Percentiles rank a stretch among this genome's conserved stretches.
phyloP scores from a whole-genome alignment of 1,140 invertebrate genomes.

The Aphis craccivora region DNA sequence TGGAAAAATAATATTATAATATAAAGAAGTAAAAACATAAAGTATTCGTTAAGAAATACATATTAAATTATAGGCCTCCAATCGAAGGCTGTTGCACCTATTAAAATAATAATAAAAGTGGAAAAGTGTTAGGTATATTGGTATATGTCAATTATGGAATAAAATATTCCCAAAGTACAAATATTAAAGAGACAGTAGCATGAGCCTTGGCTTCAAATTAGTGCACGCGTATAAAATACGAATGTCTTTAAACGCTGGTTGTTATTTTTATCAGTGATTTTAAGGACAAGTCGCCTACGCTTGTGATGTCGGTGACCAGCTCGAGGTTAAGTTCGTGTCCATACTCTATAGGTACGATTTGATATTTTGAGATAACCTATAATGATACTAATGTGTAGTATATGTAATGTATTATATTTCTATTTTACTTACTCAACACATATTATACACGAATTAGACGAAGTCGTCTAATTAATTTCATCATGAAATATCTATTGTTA shows the following conservation, averaged over 20 bases:
- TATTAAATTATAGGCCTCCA: background rate
- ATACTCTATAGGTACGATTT: background rate
- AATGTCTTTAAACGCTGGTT: background rate
- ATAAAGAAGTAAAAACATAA: background rate
- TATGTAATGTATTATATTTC: background rate
- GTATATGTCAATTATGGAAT: background rate
- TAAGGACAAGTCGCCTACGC: slow-evolving; percentile 30
- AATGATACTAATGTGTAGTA: background rate
- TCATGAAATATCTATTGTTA: background rate
- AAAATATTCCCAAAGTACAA: background rate
- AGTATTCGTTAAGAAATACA: background rate
- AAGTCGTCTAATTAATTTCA: background rate
- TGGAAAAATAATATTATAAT: background rate
- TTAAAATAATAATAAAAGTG: background rate
- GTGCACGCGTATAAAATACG: background rate
- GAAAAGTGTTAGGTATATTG: background rate
- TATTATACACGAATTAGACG: background rate
- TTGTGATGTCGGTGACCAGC: background rate
- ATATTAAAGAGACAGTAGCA: background rate
- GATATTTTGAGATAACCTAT: background rate
- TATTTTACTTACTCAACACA: background rate
- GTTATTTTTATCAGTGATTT: slow-evolving; percentile 22
- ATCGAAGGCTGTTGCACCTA: background rate
- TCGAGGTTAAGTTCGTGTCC: background rate
- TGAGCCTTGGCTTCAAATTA: background rate